Percentiles rank a stretch among this genome's conserved stretches.
These are phyloP conservation scores for Brachyptera putata DNA, from an alignment of 2,888 invertebrate genomes.

Conservation along the genomic window DNA sequence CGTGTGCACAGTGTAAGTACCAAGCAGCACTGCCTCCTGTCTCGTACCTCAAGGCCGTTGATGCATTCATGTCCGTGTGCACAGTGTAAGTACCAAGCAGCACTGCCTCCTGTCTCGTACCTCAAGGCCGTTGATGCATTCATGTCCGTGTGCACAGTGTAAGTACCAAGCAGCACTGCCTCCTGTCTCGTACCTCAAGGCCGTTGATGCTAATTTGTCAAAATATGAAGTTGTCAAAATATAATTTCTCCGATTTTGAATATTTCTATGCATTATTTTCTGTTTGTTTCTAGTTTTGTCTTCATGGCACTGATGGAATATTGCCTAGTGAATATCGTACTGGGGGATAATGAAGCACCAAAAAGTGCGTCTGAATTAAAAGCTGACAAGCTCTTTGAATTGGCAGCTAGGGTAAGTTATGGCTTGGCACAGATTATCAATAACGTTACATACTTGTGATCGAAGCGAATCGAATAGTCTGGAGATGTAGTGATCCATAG, in stretches of 20 bases:
- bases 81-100: conserved; percentile 77
- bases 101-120: conserved; percentile 88
- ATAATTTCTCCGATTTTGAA: no score
- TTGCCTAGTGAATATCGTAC: conserved; percentile 80
- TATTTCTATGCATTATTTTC: no score
- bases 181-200: conserved; percentile 89
- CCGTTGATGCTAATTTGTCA: conserved; percentile 89
- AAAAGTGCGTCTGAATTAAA: conserved; percentile 49
- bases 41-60: conserved; percentile 88
- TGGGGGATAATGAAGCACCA: conserved; percentile 65
- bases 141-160: conserved; percentile 89
- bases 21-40: conserved; percentile 91
- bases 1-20: conserved; percentile 71
- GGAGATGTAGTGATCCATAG: no score
- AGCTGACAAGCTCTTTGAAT: conserved; percentile 52
- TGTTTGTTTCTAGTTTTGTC: conserved; percentile 77
- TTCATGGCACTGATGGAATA: conserved; percentile 94
- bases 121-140: conserved; percentile 89
- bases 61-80: conserved; percentile 90
- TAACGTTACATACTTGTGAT: background rate
- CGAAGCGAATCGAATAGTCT: no score
- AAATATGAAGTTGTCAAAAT: no score
- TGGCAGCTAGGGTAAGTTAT: conserved; percentile 45
- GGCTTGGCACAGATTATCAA: background rate
- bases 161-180: conserved; percentile 76